Base-by-base conservation (phyloP, 2,888 invertebrate genomes). In the Pollenia angustigena region DNA sequence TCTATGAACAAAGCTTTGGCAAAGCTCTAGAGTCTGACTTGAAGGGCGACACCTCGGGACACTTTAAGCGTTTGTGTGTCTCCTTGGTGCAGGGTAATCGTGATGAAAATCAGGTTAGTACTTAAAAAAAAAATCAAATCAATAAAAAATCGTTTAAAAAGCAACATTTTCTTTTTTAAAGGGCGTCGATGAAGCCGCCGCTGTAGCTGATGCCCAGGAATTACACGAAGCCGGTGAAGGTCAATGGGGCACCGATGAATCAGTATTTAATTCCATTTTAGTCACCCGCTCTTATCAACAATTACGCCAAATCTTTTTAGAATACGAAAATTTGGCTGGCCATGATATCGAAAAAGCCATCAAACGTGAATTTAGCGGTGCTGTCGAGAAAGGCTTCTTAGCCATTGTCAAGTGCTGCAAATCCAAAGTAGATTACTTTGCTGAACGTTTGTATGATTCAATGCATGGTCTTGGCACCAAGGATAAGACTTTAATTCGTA, bases 41-140 rank as follows among this genome's bases (percentile, higher is more conserved):
- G 90, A 97, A 97, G 92, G 97, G 97, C 72, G 99, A 99, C 93
- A 98, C 98, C 9, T 98, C 98, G 12, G 99, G 99, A n/a, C 97
- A 98, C 93, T 99, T 99, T 94, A 97, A 97, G 94, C 95, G 98
- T 85, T 95, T 99, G 71, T 96, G 98, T 90, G 97, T 99, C 32
- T 98, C 98, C 0, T 94, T 98, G 74, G 96, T 96, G 89, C 96
- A 97, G 95, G 97, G 97, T 83, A 98, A 97, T 92, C 96, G 99
- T 69, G 97, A 98, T 92, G 99, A 99, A 94, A 97, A 97, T 94
- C 96, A 93, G 88, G 91, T 91, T 87, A 88, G 86, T 32, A 18
- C n/a, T 48, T 14, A 2, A 42, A 11, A 64, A 11, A 64, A 62
- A 46, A 58, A 54, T 44, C 10, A 12, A 58, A 40, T 2, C 2